These are phyloP conservation scores for Campopleginae sp. DNA, from an alignment of 2,888 invertebrate species.

Conservation along the genomic window DNA sequence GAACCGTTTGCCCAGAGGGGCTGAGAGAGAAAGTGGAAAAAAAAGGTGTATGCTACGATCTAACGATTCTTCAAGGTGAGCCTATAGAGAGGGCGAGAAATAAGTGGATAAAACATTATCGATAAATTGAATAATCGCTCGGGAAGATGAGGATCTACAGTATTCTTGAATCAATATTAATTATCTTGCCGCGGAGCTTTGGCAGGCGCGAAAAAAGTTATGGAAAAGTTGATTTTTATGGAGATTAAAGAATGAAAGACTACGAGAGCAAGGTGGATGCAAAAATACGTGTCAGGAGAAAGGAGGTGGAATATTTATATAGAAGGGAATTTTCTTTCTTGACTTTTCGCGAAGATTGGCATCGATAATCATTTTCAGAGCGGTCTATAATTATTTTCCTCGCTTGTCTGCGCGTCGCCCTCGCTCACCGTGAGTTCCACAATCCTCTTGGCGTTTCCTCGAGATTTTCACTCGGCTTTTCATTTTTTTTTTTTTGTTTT, in stretches of 20 bases:
- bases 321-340: constrained; percentile 14
- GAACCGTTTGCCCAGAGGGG: background rate
- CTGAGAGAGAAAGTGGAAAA: background rate
- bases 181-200: constrained; percentile 39
- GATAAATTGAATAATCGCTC: background rate
- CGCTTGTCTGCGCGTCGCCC: constrained; percentile 51
- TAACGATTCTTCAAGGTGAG: background rate
- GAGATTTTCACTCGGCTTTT: constrained; percentile 16
- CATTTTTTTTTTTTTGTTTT: constrained; percentile 30
- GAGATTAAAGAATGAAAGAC: constrained; percentile 55
- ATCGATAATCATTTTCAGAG: constrained; percentile 69
- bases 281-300: constrained; percentile 53
- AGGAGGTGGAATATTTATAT: background rate
- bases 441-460: constrained; percentile 44
- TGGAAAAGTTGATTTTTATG: constrained; percentile 61
- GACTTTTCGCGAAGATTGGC: constrained; percentile 65
- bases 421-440: constrained; percentile 21
- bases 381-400: constrained; percentile 75
- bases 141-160: background rate
- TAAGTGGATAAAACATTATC: constrained; percentile 4
- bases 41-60: background rate
- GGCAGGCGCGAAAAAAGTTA: constrained; percentile 51
- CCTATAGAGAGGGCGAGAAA: background rate
- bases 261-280: constrained; percentile 11
- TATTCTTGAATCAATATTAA: constrained; percentile 48